Base-by-base conservation (phyloP, 2,113 vertebrate species). In the Prinia subflava region DNA sequence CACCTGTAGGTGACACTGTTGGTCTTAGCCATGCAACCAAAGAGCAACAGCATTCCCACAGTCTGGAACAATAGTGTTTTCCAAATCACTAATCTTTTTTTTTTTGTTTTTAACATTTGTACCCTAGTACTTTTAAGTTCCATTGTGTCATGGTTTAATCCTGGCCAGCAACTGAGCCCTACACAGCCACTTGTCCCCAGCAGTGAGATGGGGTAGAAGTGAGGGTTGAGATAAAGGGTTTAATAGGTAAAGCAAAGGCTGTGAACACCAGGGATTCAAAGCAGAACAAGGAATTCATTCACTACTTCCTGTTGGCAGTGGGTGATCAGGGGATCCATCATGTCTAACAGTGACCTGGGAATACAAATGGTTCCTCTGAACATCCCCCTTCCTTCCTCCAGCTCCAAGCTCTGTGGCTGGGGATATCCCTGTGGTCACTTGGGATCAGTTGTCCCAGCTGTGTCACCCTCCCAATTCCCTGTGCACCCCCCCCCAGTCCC, bases 1-100 rank as follows among this genome's bases (percentile, higher is more conserved):
- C 94, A 96, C 97, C 97, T 97, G 97, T 92, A 98, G 97, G 97
- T 97, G 97, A 97, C 97, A 97, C 96, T 97, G 93, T 97, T 97
- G 97, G 73, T 90, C 96, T 97, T 94, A 96, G 81, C 9, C 53
- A 79, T 25, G 92, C 22, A 87, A 76, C 9, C 13, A 41, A 93
- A 67, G 77, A 83, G 64, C 64, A 94, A 71, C 6, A 92, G 71
- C 68, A 47, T 60, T 92, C 64, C n/a, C 20, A 65, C 84, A 85
- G 68, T 63, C 71, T 74, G 77, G 93, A 97, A 96, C 68, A 94
- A 96, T 83, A 64, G 52, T 42, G 33, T 92, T 92, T 92, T 70
- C 79, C 75, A 94, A 96, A 92, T 13, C 20, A 91, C 22, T 76
- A 87, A 92, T 95, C 28, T 91, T 92, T 92, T 78, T 39, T 9